Evolutionary conservation across 2,113 vertebrate species (phyloP).

Genomic region (Balaenoptera acutorostrata): DNA sequence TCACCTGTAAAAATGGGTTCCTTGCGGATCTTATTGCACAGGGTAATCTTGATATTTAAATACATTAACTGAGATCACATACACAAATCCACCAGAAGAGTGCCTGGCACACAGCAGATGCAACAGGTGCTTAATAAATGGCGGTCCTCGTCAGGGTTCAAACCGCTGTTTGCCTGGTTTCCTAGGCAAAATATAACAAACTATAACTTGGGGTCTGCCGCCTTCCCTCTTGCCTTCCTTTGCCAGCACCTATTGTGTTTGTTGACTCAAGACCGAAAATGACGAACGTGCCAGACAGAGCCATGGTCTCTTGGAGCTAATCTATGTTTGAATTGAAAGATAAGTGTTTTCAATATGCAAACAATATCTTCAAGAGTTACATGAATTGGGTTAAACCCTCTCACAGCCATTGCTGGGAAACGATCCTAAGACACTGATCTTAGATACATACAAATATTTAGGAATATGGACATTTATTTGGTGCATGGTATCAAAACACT

Average conservation of each 20-base stretch:
- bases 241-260: background rate
- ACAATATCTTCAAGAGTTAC: background rate
- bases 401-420: background rate
- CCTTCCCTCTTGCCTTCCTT: background rate
- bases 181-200: background rate
- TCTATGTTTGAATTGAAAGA: background rate
- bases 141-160: rapidly evolving
- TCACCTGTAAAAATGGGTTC: background rate
- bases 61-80: background rate
- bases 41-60: background rate
- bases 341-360: background rate
- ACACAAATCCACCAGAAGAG: background rate
- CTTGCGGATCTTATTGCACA: background rate
- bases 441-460: background rate
- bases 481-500: background rate
- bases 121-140: background rate
- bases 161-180: background rate
- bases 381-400: background rate
- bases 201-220: background rate
- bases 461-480: background rate
- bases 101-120: background rate
- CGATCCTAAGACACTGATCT: background rate
- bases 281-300: background rate
- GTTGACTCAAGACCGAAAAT: background rate
- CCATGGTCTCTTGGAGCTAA: background rate